A percentile compares a stretch with the other conserved stretches of the same genome.
Conservation (phyloP, 1,140 invertebrate species). For the Leptonema lineaticorne region DNA sequence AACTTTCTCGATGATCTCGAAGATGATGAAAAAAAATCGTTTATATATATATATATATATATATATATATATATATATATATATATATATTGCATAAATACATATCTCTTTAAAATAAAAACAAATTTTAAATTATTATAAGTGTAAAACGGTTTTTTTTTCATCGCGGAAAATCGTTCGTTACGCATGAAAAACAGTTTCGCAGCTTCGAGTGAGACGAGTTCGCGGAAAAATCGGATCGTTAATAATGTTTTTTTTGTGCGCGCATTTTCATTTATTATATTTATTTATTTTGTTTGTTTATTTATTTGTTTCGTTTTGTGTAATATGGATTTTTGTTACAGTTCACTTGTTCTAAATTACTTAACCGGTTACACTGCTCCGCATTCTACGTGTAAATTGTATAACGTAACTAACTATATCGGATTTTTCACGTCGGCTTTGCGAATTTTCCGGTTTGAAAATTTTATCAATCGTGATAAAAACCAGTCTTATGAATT, state of each 20-base stretch:
- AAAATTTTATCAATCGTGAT: background rate
- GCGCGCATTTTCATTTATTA: background rate
- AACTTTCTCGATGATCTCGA: background rate
- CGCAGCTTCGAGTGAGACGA: background rate
- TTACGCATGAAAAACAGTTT: too few species aligned
- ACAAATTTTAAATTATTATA: background rate
- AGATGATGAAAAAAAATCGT: too few species aligned
- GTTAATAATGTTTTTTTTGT: background rate
- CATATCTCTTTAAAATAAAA: background rate
- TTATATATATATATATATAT: too few species aligned
- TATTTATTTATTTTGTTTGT: too few species aligned
- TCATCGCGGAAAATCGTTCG: background rate
- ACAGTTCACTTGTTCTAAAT: too few species aligned
- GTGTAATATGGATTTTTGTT: too few species aligned
- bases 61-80: too few species aligned
- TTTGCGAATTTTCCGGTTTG: background rate
- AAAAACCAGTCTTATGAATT: too few species aligned
- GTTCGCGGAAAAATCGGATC: background rate
- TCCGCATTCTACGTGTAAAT: background rate
- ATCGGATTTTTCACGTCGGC: too few species aligned
- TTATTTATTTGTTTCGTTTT: background rate
- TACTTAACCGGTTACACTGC: slow-evolving; percentile 14
- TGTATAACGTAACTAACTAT: too few species aligned
- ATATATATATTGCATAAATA: too few species aligned
- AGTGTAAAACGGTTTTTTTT: background rate